These are phyloP conservation scores for Lacerta viridis DNA, from an alignment of 2,797 vertebrate genomes.

Conservation along the genomic window DNA sequence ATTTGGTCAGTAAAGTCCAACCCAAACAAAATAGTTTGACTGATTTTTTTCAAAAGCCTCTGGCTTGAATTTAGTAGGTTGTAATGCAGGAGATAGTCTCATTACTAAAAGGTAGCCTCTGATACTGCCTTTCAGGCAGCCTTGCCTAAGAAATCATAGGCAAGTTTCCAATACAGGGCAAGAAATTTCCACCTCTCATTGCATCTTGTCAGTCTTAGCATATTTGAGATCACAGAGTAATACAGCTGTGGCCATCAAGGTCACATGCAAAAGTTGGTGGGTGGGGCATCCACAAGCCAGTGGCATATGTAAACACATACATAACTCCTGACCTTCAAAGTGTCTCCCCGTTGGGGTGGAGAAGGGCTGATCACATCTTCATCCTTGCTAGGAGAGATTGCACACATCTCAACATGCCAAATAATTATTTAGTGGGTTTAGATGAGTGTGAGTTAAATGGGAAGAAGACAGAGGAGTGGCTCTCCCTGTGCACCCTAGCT, in stretches of 20 bases:
- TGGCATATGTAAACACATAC: too few relatives aligned
- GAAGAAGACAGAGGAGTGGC: too few relatives aligned
- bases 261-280: too few relatives aligned
- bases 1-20: not conserved
- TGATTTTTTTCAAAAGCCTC: not conserved
- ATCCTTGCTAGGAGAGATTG: too few relatives aligned
- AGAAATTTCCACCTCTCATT: not conserved
- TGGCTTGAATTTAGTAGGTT: not conserved
- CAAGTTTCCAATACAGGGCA: not conserved
- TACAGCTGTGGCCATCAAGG: not conserved
- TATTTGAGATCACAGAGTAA: not conserved
- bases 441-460: too few relatives aligned
- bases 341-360: too few relatives aligned
- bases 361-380: too few relatives aligned
- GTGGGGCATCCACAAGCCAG: too few relatives aligned
- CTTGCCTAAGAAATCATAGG: not conserved
- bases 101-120: not conserved
- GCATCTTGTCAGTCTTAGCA: not conserved
- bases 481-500: too few relatives aligned
- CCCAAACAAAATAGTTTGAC: not conserved
- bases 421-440: too few relatives aligned
- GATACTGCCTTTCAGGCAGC: not conserved
- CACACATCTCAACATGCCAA: too few relatives aligned
- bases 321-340: too few relatives aligned
- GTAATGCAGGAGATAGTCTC: not conserved